These are phyloP conservation scores for Gasterosteus nipponicus DNA, from an alignment of 2,113 vertebrate genomes.

Conservation along the genomic window DNA sequence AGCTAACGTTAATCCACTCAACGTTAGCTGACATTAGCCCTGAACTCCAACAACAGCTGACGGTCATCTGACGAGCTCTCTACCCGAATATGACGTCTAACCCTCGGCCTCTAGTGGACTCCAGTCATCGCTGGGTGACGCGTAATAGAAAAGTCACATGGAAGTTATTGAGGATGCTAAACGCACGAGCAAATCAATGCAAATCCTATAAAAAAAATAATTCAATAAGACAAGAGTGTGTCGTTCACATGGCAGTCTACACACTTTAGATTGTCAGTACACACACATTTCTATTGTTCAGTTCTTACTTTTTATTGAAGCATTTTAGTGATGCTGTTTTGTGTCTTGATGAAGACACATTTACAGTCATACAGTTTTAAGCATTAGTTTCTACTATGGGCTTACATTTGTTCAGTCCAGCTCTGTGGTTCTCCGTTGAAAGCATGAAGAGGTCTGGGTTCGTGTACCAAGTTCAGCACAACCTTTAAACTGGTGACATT, in stretches of 20 bases:
- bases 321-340: background rate
- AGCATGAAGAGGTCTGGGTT: background rate
- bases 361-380: background rate
- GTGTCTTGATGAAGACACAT: background rate
- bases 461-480: background rate
- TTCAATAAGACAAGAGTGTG: background rate
- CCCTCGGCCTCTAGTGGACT: no score
- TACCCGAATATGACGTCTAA: background rate
- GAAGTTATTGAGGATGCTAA: no score
- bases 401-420: background rate
- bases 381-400: background rate
- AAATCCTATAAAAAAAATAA: no score
- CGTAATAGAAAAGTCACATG: no score
- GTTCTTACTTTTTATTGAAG: background rate
- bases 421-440: background rate
- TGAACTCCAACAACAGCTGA: conserved; percentile 50
- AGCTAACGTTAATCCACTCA: background rate
- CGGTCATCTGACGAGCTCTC: conserved; percentile 40
- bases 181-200: no score
- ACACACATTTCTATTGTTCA: background rate
- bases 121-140: no score
- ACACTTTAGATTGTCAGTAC: background rate
- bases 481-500: background rate
- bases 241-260: background rate
- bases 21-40: conserved; percentile 22